A percentile compares a stretch with the other conserved stretches of the same genome.
Evolutionary conservation across 2,797 vertebrate species (phyloP).

Genomic region (Melanotaenia maccullochi): DNA sequence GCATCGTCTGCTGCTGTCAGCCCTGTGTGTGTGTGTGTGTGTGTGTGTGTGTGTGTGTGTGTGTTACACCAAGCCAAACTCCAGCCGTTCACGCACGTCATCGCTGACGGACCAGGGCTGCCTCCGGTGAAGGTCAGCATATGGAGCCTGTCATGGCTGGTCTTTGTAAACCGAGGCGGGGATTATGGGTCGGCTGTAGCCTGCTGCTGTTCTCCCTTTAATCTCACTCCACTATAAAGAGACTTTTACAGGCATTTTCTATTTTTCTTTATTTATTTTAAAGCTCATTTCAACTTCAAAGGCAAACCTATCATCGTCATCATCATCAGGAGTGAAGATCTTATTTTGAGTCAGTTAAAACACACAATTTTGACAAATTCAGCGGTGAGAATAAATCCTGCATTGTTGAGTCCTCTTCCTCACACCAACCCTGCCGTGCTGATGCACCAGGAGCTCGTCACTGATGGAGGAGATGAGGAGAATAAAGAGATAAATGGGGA

Average conservation of each 20-base stretch:
- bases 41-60: neutral
- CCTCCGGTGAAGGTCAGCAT: constrained; percentile 30
- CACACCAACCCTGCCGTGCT: too few species aligned
- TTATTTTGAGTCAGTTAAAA: too few species aligned
- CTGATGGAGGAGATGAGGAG: too few species aligned
- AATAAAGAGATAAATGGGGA: too few species aligned
- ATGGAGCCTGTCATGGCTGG: constrained; percentile 25
- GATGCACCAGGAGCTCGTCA: too few species aligned
- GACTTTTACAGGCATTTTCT: too few species aligned
- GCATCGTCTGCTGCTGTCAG: neutral
- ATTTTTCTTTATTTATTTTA: neutral
- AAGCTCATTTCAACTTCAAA: neutral
- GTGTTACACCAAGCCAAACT: constrained; percentile 1
- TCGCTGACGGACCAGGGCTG: constrained; percentile 5
- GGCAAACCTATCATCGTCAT: too few species aligned
- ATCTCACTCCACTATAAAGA: neutral
- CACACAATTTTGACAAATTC: too few species aligned
- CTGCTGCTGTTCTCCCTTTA: constrained; percentile 1
- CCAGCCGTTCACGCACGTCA: constrained; percentile 30
- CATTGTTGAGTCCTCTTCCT: too few species aligned
- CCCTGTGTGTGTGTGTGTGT: neutral
- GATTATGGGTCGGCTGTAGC: constrained; percentile 30
- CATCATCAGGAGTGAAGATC: too few species aligned
- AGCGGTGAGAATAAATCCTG: too few species aligned
- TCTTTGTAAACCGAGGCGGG: constrained; percentile 11